These are phyloP conservation scores for Campoplex nolae DNA, from an alignment of 2,888 invertebrate genomes.

Conservation along the genomic window DNA sequence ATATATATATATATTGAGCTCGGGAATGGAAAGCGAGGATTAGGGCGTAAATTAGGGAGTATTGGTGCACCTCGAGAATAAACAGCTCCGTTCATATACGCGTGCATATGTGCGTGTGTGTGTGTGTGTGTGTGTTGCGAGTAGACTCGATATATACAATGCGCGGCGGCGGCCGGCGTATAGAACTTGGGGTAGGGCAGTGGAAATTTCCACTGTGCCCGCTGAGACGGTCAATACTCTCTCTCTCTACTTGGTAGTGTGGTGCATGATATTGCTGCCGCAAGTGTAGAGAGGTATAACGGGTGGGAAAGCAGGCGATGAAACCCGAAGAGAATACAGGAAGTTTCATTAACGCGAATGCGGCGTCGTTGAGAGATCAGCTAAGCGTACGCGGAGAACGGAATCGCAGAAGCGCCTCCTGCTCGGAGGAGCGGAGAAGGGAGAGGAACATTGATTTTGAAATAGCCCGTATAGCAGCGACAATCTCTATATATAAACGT, in stretches of 20 bases:
- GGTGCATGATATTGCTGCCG: background rate
- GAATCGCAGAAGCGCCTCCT: too few species aligned
- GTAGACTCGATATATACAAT: background rate
- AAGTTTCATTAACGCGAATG: conserved; percentile 66
- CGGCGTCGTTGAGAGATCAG: too few species aligned
- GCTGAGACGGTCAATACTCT: conserved; percentile 84
- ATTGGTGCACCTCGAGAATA: background rate
- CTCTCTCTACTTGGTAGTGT: conserved; percentile 73
- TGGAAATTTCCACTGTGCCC: conserved; percentile 83
- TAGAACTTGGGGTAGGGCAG: conserved; percentile 82
- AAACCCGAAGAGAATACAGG: conserved; percentile 69
- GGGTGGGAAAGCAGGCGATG: conserved; percentile 24
- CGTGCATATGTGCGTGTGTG: too few species aligned
- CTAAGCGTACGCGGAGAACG: too few species aligned
- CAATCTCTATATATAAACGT: conserved; percentile 18
- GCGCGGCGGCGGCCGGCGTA: conserved; percentile 29
- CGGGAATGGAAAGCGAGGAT: background rate
- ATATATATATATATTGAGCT: conserved; percentile 4
- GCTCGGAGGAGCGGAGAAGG: too few species aligned
- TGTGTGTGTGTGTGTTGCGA: too few species aligned
- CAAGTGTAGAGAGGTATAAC: background rate
- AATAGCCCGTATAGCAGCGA: conserved; percentile 17
- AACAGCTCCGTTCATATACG: too few species aligned
- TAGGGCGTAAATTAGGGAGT: background rate
- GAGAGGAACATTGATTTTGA: background rate